Conservation (phyloP, 2,888 invertebrate genomes). For the Hirudinaria manillensis region DNA sequence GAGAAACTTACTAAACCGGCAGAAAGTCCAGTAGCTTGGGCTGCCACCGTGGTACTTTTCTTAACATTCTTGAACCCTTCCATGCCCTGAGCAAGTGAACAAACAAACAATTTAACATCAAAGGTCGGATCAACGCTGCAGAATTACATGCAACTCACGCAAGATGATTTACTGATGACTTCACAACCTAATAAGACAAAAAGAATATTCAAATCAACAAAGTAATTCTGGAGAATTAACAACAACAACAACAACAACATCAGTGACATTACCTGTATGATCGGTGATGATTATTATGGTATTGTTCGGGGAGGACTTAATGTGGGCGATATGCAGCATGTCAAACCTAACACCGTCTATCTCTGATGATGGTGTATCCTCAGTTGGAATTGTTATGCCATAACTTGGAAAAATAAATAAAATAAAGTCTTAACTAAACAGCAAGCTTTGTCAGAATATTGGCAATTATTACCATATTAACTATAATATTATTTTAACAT, state of each 20-base stretch:
- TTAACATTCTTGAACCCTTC: conserved; percentile 91
- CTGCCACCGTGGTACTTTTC: conserved; percentile 93
- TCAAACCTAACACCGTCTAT: conserved; percentile 73
- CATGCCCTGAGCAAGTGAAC: conserved; percentile 63
- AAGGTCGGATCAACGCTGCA: not conserved
- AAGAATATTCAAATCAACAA: not conserved
- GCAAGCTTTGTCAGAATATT: too few relatives aligned
- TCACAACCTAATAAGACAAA: conserved; percentile 31
- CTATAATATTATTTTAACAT: too few relatives aligned
- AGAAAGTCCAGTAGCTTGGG: conserved; percentile 79
- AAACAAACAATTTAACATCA: not conserved
- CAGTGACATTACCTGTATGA: conserved; percentile 57
- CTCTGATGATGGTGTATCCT: conserved; percentile 63
- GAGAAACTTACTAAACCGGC: conserved; percentile 36
- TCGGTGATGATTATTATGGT: conserved; percentile 75
- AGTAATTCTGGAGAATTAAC: too few relatives aligned
- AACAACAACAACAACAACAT: too few relatives aligned
- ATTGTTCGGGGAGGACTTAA: conserved; percentile 78
- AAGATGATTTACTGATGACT: conserved; percentile 34
- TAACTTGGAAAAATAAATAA: not conserved
- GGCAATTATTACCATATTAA: too few relatives aligned
- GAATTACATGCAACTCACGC: conserved; percentile 35
- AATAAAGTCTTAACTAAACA: not conserved
- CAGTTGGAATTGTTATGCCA: conserved; percentile 42
- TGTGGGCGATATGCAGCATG: conserved; percentile 75